Evolutionary conservation across 2,113 vertebrate genomes (phyloP).

Genomic region (Chamaea fasciata): DNA sequence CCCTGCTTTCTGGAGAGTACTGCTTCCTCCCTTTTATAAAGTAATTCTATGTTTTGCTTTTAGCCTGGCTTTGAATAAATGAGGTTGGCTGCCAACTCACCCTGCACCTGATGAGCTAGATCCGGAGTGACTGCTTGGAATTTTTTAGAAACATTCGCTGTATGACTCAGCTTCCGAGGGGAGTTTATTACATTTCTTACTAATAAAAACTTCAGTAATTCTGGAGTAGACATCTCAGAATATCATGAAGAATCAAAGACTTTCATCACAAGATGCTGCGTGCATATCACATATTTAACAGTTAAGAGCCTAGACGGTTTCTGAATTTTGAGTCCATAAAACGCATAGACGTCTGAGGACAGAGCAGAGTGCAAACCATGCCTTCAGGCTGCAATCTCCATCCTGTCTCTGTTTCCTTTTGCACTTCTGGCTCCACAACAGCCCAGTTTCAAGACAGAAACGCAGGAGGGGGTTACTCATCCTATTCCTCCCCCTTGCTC

Average conservation of each 20-base stretch:
- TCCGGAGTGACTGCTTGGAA: neutral
- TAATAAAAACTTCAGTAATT: conserved; percentile 41
- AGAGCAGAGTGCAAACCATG: neutral
- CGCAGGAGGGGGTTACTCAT: neutral
- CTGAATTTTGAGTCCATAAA: neutral
- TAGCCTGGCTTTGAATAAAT: neutral
- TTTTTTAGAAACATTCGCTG: conserved; percentile 16
- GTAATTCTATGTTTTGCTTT: neutral
- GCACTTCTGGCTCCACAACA: neutral
- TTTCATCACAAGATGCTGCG: neutral
- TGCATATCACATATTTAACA: neutral
- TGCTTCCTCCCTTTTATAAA: neutral
- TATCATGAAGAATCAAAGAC: neutral
- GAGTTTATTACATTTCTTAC: conserved; percentile 28
- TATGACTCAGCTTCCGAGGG: conserved; percentile 51
- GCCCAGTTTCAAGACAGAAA: neutral
- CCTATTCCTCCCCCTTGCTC: neutral
- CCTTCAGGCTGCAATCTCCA: neutral
- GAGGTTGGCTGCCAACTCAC: conserved; percentile 22
- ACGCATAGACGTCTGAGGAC: neutral
- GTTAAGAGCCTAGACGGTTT: neutral
- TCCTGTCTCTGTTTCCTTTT: neutral
- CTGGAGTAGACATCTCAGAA: conserved; percentile 19
- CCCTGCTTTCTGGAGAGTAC: neutral
- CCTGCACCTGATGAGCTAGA: conserved; percentile 18